Base-by-base conservation (phyloP, 2,113 vertebrate genomes). In the Kryptolebias marmoratus region DNA sequence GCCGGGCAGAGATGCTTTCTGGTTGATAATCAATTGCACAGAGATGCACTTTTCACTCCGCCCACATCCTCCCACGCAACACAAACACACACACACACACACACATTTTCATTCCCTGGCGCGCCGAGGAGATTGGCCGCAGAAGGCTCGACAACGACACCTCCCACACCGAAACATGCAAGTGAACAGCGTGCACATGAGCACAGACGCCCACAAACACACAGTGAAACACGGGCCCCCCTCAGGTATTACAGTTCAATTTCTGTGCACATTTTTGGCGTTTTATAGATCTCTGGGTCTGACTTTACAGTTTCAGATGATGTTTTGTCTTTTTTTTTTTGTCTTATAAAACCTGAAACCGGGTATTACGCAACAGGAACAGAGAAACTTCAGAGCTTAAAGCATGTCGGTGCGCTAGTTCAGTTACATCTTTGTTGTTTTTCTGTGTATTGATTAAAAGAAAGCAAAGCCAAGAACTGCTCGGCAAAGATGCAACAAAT, bases 141-240 rank as follows among this genome's bases (percentile, higher is more conserved):
- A 89, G 83, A 82, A 90, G 83, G 83, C 87, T 87, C 71, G 72
- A 86, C 79, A 83, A 83, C 57, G 81, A 91, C 90, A 90, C 91
- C 91, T 90, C 90, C 90, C 64, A 92, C 91, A 86, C 80, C 49
- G 57, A 82, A 77, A 81, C 83, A 78, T 79, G 87, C 82, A 88
- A 90, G 82, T 81, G 86, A 90, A 82, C 88, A 89, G 87, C 63
- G 8, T 80, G 79, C 72, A 39, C 76, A 71, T 28, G n/a, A 56
- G 11, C 69, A 72, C 77, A 52, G 44, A 80, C 82, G 11, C 85
- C 68, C 87, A 84, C 85, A 48, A 32, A 63, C 16, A 11, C 65
- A 52, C 64, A 60, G 7, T 12, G 15, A 53, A 54, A 10, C 57
- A 75, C n/a, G 71, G 49, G 66, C 53, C 47, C 53, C 47, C 42